Evolutionary conservation across 2,797 vertebrate genomes (phyloP).

Genomic region (Fundulus diaphanus): DNA sequence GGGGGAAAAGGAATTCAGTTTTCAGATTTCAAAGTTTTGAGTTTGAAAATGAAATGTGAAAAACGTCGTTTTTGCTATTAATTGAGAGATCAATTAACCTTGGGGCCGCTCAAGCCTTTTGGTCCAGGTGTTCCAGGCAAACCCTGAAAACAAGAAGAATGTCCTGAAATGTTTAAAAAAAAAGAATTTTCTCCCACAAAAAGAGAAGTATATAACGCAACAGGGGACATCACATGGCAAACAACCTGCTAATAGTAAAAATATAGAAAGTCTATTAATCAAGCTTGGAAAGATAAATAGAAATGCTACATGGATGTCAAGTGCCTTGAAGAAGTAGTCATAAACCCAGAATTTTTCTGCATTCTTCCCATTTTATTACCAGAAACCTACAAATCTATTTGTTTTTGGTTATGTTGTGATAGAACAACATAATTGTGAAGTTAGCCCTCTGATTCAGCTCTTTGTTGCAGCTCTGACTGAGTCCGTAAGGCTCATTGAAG

Average conservation of each 20-base stretch:
- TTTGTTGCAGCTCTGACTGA: no score
- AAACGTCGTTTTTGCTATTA: background rate
- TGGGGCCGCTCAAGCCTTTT: slow-evolving; percentile 88
- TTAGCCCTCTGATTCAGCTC: no score
- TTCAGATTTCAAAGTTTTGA: slow-evolving; percentile 20
- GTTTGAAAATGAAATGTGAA: background rate
- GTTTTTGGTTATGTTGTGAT: no score
- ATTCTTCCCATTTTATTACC: no score
- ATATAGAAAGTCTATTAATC: no score
- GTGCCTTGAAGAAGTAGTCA: no score
- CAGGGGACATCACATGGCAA: background rate
- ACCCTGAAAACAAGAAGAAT: slow-evolving; percentile 81
- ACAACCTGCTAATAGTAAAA: no score
- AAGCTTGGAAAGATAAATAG: no score
- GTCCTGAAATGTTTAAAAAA: background rate
- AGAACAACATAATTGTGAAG: no score
- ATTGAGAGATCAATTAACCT: slow-evolving; percentile 79
- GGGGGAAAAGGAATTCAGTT: slow-evolving; percentile 14
- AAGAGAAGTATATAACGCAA: background rate
- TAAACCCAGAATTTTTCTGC: no score
- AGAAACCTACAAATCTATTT: no score
- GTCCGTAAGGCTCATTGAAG: background rate
- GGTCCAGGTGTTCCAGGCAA: slow-evolving; percentile 89
- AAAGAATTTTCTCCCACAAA: background rate
- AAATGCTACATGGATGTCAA: no score